Evolutionary conservation across 1,140 invertebrate genomes (phyloP).

Genomic region (Pteromalus puparum): DNA sequence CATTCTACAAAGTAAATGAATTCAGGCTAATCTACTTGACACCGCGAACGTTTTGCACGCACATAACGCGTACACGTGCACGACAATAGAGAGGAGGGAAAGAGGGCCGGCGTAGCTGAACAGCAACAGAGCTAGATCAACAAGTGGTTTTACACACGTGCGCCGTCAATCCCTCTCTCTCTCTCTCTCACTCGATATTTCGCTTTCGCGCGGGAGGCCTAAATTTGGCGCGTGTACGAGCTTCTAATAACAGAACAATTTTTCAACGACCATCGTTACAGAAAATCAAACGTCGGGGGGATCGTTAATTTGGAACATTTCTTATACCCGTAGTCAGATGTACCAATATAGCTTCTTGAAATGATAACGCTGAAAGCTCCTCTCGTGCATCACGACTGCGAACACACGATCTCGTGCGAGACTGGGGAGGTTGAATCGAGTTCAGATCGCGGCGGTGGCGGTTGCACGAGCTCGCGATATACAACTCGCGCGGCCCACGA

Average conservation of each 20-base stretch:
- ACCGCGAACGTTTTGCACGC: no score
- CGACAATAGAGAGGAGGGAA: not conserved
- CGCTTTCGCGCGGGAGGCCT: not conserved
- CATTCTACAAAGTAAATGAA: no score
- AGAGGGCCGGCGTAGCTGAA: not conserved
- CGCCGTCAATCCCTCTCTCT: not conserved
- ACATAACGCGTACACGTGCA: not conserved
- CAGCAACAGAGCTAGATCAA: not conserved
- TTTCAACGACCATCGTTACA: not conserved
- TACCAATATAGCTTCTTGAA: not conserved
- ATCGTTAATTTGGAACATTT: no score
- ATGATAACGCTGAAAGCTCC: not conserved
- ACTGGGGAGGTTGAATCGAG: not conserved
- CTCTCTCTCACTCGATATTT: not conserved
- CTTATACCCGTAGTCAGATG: no score
- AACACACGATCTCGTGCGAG: slow-evolving; percentile 32
- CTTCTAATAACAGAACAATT: not conserved
- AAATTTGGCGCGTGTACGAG: slow-evolving; percentile 18
- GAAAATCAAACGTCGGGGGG: no score
- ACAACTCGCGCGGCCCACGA: not conserved
- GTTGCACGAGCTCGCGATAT: not conserved
- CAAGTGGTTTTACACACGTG: slow-evolving; percentile 42
- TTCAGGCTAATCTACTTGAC: no score
- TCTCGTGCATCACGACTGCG: not conserved
- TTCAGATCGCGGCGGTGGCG: not conserved